Evolutionary conservation across 2,797 vertebrate genomes (phyloP), one percentile per base, ranked within the genome.

Genomic region (Apogon talboti): DNA sequence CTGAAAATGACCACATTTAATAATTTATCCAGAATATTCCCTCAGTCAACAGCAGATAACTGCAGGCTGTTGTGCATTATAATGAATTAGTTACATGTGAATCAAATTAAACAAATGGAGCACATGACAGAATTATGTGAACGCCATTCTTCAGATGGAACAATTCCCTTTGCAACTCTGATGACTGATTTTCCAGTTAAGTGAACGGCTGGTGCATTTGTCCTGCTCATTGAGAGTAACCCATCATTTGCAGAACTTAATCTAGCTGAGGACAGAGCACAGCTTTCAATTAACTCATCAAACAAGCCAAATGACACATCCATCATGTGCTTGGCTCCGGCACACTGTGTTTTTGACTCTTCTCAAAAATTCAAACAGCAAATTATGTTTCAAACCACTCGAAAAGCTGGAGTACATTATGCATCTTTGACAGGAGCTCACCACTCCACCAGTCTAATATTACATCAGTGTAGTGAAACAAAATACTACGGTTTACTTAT

Each of bases 231-330:
- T 85, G 85, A 89, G 81, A 82, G 78, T 87, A 87, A 87, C 78
- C 70, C 46, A 72, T 91, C 84, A 89, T 92, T 90, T 87, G 71
- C 79, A 35, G 81, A 76, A 84, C 79, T 90, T 90, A 76, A 85
- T 91, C 80, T 85, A 46, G 68, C 67, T 2, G 74, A 74, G 73
- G 82, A 91, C 55, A 54, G 77, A 79, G 73, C 52, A 45, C 78
- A 79, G 84, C 77, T 89, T 92, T 91, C 86, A 92, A 89, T 92
- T 91, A 90, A 87, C 79, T 84, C 65, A 43, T 91, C 87, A 91
- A 90, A 90, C 76, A 85, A 74, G 71, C 76, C 76, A 35, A 68
- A 74, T 64, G 58, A 82, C 71, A 80, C 74, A 76, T 91, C 86
- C 73, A 72, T 88, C 82, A 85, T 67, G 54, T n/a, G 66, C 71